Evolutionary conservation across 53 echinoderm and acorn worm species (phyloP), one percentile per base, ranked within the genome.

Genomic region (Crossaster papposus): DNA sequence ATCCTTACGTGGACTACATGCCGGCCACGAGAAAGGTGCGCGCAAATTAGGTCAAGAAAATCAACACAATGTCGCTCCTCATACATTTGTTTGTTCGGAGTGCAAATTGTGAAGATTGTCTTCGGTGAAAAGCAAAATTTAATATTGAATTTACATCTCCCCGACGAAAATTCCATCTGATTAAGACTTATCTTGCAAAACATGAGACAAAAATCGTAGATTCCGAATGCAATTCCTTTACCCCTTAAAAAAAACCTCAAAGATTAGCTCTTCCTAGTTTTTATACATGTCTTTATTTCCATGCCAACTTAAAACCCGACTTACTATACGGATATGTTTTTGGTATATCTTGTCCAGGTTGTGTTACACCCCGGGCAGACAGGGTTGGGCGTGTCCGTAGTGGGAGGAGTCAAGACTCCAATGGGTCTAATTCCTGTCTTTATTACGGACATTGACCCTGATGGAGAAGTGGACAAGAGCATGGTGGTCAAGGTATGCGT

Each of bases 331-430:
- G 9, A 44, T 44, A 9, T 4, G 12, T 58, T 58, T 15, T 11
- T 58, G 58, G 53, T 13, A 52, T 20, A 2, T 58, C 2, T 58
- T 58, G 58, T 14, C 58, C 77, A 83, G 90, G 75, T 79, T 26
- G 65, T 74, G 28, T 75, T 76, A 76, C 65, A 83, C 18, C 90
- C 71, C 5, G 90, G 76, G 9, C 63, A 38, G 6, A 29, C 79
- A 6, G 95, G 95, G 15, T 79, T 93, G 64, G 95, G 95, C 1
- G 82, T 95, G 28, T 94, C 93, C 0, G 78, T 95, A 74, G 93
- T 93, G 0, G 95, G 95, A 30, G 95, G 95, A 0, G 83, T 94
- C 1, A 90, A 88, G 33, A 91, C 87, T 24, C 91, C 95, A 0
- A 63, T 72, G 14, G 95, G 95, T 36, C 79, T 91, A 5, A 64